These are phyloP conservation scores for Odontocolon sp. DNA, from an alignment of 2,888 invertebrate species.

Conservation along the genomic window DNA sequence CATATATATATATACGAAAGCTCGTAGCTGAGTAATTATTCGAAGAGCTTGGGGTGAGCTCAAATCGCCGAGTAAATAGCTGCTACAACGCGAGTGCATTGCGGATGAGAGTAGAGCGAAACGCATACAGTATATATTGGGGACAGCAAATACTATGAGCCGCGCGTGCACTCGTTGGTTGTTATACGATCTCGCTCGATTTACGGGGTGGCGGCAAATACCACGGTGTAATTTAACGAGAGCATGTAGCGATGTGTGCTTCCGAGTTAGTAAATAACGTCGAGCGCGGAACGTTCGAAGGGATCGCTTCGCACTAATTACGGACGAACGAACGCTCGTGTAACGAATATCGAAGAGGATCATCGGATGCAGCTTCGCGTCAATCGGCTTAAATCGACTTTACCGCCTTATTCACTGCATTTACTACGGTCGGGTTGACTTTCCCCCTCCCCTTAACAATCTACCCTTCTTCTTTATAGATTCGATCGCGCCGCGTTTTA, in stretches of 20 bases:
- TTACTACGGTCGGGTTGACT: background rate
- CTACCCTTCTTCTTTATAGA: slow-evolving; percentile 26
- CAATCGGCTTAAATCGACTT: slow-evolving; percentile 41
- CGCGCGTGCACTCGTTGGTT: slow-evolving; percentile 11
- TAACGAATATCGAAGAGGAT: slow-evolving; percentile 44
- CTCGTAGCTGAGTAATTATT: slow-evolving; percentile 50
- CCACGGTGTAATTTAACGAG: slow-evolving; percentile 67
- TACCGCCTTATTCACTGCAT: slow-evolving; percentile 4
- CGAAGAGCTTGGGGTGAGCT: slow-evolving; percentile 39
- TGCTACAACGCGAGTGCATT: slow-evolving; percentile 5
- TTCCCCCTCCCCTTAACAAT: background rate
- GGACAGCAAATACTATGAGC: slow-evolving; percentile 34
- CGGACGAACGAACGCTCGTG: slow-evolving; percentile 24
- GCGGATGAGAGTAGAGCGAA: slow-evolving; percentile 24
- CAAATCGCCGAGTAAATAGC: slow-evolving; percentile 52
- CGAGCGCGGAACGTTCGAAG: slow-evolving; percentile 4
- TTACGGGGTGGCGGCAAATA: slow-evolving; percentile 67
- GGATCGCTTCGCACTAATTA: slow-evolving; percentile 62
- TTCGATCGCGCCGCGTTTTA: slow-evolving; percentile 48
- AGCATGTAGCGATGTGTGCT: slow-evolving; percentile 27
- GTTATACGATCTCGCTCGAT: slow-evolving; percentile 61
- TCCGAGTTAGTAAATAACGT: slow-evolving; percentile 71
- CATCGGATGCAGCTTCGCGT: slow-evolving; percentile 1
- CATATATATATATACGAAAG: background rate
- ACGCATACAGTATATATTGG: background rate